Evolutionary conservation across 2,888 invertebrate species (phyloP).

Genomic region (Sphaerophoria rueppellii): DNA sequence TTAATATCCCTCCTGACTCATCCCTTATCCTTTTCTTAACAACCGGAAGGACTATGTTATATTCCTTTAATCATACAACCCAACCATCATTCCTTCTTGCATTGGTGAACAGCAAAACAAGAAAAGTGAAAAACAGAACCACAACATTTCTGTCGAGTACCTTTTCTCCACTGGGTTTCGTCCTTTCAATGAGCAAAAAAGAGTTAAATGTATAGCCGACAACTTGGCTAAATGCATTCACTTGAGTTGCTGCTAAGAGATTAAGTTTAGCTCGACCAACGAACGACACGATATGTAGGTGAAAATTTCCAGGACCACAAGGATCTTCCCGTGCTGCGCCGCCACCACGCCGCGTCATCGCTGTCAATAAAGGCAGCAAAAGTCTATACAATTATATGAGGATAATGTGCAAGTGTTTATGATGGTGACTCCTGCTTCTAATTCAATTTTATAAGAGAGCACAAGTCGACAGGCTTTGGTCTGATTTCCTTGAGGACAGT

Average conservation of each 20-base stretch:
- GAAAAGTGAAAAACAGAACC: slow-evolving; percentile 12
- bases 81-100: slow-evolving; percentile 39
- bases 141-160: background rate
- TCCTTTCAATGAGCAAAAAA: slow-evolving; percentile 26
- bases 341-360: background rate
- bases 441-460: slow-evolving; percentile 70
- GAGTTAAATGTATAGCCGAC: slow-evolving; percentile 53
- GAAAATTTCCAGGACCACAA: background rate
- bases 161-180: slow-evolving; percentile 23
- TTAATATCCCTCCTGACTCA: slow-evolving; percentile 51
- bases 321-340: background rate
- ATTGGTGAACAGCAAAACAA: slow-evolving; percentile 32
- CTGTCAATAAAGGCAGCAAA: slow-evolving; percentile 27
- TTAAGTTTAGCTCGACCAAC: slow-evolving; percentile 21
- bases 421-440: slow-evolving; percentile 43
- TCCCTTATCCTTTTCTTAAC: slow-evolving; percentile 49
- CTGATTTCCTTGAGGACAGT: slow-evolving; percentile 34
- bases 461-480: slow-evolving; percentile 44
- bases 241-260: slow-evolving; percentile 40
- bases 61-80: slow-evolving; percentile 38
- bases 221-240: slow-evolving; percentile 58
- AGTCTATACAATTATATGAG: slow-evolving; percentile 66
- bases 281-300: background rate
- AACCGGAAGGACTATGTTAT: slow-evolving; percentile 43
- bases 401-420: slow-evolving; percentile 52